phyloP scores from a whole-genome alignment of 1,140 invertebrate species.

The Lycorma delicatula region DNA sequence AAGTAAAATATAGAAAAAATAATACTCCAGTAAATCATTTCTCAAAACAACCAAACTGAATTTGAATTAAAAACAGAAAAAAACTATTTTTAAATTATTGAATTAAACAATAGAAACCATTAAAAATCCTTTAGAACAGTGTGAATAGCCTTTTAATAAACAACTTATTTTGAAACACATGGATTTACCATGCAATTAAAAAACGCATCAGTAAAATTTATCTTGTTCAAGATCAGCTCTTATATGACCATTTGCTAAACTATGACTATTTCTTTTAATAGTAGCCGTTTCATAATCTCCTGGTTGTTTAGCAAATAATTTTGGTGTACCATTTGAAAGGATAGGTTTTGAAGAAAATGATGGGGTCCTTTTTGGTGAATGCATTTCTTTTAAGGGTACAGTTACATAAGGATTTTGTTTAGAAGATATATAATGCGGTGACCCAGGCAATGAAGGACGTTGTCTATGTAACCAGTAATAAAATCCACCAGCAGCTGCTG shows the following conservation, averaged over 20 bases:
- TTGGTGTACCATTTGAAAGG: slow-evolving; percentile 16
- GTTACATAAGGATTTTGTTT: slow-evolving; percentile 76
- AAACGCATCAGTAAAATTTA: slow-evolving; percentile 44
- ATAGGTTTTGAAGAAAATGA: slow-evolving; percentile 26
- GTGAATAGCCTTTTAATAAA: too few relatives aligned
- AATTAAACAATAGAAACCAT: too few relatives aligned
- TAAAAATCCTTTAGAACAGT: too few relatives aligned
- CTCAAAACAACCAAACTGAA: too few relatives aligned
- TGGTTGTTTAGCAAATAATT: slow-evolving; percentile 30
- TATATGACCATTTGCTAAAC: slow-evolving; percentile 42
- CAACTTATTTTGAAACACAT: too few relatives aligned
- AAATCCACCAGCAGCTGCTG: slow-evolving; percentile 29
- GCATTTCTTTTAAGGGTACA: slow-evolving; percentile 63
- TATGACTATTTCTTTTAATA: slow-evolving; percentile 64
- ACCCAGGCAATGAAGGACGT: slow-evolving; percentile 49
- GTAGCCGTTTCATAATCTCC: slow-evolving; percentile 69
- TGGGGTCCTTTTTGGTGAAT: slow-evolving; percentile 30
- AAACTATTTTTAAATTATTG: too few relatives aligned
- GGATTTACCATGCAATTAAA: too few relatives aligned
- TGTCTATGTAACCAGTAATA: slow-evolving; percentile 41
- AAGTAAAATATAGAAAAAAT: too few relatives aligned
- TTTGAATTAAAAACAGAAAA: too few relatives aligned
- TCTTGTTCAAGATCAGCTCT: slow-evolving; percentile 49
- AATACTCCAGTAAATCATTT: too few relatives aligned
- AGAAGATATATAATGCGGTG: slow-evolving; percentile 65